Evolutionary conservation across 1,140 invertebrate species (phyloP).

Genomic region (Brachionus paranguensis): DNA sequence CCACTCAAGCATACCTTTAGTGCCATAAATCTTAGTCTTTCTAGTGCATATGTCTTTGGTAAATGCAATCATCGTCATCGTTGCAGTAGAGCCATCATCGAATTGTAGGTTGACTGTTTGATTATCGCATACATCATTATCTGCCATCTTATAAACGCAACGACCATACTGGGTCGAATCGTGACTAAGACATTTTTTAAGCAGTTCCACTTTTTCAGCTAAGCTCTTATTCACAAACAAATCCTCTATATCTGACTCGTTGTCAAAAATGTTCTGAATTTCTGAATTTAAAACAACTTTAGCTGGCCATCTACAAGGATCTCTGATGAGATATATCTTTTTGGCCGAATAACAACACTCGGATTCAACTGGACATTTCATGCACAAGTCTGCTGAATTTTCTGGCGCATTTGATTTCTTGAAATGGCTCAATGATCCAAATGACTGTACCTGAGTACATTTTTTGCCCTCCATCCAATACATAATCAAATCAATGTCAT

Average conservation of each 20-base stretch:
- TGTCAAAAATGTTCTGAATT: background rate
- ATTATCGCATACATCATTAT: conserved; percentile 57
- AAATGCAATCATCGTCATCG: conserved; percentile 57
- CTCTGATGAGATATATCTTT: conserved; percentile 49
- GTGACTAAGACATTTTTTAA: conserved; percentile 51
- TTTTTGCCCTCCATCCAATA: conserved; percentile 54
- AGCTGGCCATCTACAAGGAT: conserved; percentile 41
- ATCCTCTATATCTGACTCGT: conserved; percentile 43
- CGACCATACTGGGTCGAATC: conserved; percentile 52
- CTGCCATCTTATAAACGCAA: conserved; percentile 55
- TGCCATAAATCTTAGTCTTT: conserved; percentile 44
- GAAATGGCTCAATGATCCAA: conserved; percentile 57
- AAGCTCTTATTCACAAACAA: conserved; percentile 47
- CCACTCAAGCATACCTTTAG: conserved; percentile 43
- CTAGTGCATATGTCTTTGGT: conserved; percentile 53
- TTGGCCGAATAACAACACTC: conserved; percentile 58
- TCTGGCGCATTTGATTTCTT: conserved; percentile 45
- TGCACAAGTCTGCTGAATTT: conserved; percentile 50
- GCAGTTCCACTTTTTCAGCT: conserved; percentile 44
- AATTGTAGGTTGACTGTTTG: conserved; percentile 58
- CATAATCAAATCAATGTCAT: conserved; percentile 57
- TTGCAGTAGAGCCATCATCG: conserved; percentile 54
- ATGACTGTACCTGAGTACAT: conserved; percentile 54
- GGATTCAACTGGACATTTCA: conserved; percentile 51
- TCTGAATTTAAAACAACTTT: conserved; percentile 39